Evolutionary conservation across 2,113 vertebrate species (phyloP).

Genomic region (Meriones unguiculatus): DNA sequence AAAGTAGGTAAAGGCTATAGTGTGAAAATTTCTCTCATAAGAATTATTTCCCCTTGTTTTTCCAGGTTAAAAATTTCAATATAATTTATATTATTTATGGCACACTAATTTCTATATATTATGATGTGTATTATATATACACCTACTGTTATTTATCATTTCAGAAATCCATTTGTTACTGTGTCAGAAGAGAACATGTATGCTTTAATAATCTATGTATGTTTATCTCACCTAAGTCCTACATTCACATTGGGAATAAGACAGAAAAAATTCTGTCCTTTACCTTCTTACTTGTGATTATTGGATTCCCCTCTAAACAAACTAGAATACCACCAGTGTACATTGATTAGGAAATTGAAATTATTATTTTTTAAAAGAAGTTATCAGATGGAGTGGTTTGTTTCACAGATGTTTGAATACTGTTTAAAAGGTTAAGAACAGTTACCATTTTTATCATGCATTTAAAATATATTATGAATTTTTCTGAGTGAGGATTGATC

Average conservation of each 20-base stretch:
- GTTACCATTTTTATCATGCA: neutral
- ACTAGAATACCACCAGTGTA: neutral
- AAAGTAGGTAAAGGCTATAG: neutral
- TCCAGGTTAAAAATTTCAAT: slow-evolving; percentile 16
- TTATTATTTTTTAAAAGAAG: slow-evolving; percentile 1
- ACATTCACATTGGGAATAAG: neutral
- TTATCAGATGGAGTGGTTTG: neutral
- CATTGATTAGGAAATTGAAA: neutral
- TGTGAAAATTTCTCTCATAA: too few relatives aligned
- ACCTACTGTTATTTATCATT: slow-evolving; percentile 6
- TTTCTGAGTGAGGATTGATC: too few relatives aligned
- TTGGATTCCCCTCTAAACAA: slow-evolving; percentile 31
- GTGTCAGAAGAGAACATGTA: neutral
- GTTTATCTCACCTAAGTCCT: slow-evolving; percentile 35
- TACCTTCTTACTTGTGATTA: neutral
- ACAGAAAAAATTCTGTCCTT: neutral
- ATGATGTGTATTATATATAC: neutral
- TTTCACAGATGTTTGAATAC: neutral
- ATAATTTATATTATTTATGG: slow-evolving; percentile 16
- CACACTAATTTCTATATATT: neutral
- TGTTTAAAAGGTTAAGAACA: slow-evolving; percentile 4
- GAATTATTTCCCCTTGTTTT: slow-evolving; percentile 17
- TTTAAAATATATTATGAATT: neutral
- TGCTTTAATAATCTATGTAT: neutral
- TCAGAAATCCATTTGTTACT: neutral